Conservation (phyloP, 2,888 invertebrate species). For the Ametastegia equiseti region DNA sequence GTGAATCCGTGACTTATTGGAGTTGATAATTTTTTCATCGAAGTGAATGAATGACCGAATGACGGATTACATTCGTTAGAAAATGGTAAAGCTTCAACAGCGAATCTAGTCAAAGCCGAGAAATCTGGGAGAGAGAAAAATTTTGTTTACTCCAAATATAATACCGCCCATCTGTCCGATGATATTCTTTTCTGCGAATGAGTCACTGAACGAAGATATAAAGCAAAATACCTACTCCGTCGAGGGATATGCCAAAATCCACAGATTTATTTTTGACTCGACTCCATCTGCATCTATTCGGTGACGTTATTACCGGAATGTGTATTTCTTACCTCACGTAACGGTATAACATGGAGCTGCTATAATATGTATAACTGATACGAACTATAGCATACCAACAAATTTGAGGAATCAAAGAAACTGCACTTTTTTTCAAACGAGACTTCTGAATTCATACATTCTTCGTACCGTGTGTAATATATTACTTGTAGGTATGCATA, state of each 20-base stretch:
- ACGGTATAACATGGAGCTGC: not conserved
- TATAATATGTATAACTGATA: not conserved
- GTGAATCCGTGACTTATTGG: not conserved
- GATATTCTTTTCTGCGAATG: slow-evolving; percentile 57
- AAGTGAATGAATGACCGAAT: not conserved
- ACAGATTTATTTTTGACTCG: slow-evolving; percentile 60
- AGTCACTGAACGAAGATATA: slow-evolving; percentile 56
- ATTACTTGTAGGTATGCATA: not conserved
- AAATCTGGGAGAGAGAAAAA: slow-evolving; percentile 1
- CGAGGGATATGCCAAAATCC: slow-evolving; percentile 57
- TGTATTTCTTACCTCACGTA: slow-evolving; percentile 5
- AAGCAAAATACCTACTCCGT: slow-evolving; percentile 47
- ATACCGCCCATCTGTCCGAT: not conserved
- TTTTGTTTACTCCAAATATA: not conserved
- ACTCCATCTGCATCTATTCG: slow-evolving; percentile 41
- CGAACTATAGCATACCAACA: not conserved
- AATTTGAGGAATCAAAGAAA: not conserved
- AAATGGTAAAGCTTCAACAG: not conserved
- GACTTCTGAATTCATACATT: not conserved
- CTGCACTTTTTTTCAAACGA: not conserved
- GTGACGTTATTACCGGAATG: slow-evolving; percentile 19
- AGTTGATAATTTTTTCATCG: too few relatives aligned
- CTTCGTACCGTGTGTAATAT: not conserved
- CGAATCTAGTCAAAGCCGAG: not conserved
- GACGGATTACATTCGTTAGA: not conserved